Percentiles rank a stretch among this genome's conserved stretches.
phyloP scores from a whole-genome alignment of 2,113 vertebrate genomes.

The Hucho hucho region DNA sequence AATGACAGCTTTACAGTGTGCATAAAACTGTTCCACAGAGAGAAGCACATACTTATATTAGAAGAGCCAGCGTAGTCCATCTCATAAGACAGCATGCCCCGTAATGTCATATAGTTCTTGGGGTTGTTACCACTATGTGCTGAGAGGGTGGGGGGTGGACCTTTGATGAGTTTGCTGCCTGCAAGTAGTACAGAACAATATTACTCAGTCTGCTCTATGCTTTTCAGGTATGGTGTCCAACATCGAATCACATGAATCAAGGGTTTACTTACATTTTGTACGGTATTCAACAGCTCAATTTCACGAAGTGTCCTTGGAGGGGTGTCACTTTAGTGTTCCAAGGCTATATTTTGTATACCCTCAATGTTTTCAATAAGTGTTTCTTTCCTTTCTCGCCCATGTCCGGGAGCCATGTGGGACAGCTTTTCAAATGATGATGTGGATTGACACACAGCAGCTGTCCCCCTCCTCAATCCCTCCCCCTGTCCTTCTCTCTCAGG shows the following conservation, averaged over 20 bases:
- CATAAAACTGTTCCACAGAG: conserved; percentile 61
- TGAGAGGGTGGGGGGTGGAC: neutral
- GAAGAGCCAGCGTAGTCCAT: conserved; percentile 17
- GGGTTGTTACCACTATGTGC: conserved; percentile 13
- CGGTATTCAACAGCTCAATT: neutral
- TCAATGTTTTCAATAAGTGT: neutral
- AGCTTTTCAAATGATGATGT: conserved; percentile 77
- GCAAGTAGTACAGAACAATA: neutral
- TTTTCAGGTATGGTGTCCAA: neutral
- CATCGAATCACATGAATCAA: neutral
- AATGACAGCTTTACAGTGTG: conserved; percentile 70
- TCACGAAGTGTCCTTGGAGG: neutral
- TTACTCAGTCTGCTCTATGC: neutral
- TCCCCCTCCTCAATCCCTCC: conserved; percentile 41
- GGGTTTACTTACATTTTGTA: too few relatives aligned
- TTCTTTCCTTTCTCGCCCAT: neutral
- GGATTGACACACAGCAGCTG: conserved; percentile 75
- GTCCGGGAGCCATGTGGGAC: conserved; percentile 15
- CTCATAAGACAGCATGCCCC: conserved; percentile 19
- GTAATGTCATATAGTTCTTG: conserved; percentile 18
- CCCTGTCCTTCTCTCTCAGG: conserved; percentile 45
- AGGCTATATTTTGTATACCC: too few relatives aligned
- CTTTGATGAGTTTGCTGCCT: neutral
- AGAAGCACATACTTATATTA: conserved; percentile 38
- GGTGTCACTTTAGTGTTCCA: neutral